These are phyloP conservation scores for Propithecus deckenii DNA, from an alignment of 2,797 vertebrate species.

Conservation along the genomic window DNA sequence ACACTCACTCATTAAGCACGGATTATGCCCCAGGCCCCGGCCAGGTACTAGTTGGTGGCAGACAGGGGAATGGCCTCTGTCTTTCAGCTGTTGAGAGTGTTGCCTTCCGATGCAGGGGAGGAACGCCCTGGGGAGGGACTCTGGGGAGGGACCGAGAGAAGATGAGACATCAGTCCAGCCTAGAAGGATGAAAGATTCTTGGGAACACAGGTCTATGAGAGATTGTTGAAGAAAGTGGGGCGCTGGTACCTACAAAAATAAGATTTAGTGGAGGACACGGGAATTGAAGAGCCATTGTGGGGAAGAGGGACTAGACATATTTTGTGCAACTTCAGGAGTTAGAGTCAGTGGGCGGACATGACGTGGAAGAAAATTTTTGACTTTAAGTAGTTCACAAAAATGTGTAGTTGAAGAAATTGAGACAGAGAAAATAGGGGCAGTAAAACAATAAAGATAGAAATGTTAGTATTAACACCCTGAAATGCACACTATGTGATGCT, in stretches of 20 bases:
- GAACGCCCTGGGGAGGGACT: rapidly evolving
- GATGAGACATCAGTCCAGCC: not conserved
- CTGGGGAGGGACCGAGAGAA: not conserved
- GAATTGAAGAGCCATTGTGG: not conserved
- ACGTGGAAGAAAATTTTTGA: not conserved
- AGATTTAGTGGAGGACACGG: not conserved
- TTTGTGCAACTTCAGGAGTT: not conserved
- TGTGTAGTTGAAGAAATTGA: not conserved
- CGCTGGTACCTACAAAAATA: not conserved
- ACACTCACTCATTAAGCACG: not conserved
- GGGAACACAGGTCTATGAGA: not conserved
- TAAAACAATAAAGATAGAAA: not conserved
- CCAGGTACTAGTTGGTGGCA: not conserved
- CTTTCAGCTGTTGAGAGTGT: not conserved
- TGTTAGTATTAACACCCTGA: not conserved
- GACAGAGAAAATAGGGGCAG: not conserved
- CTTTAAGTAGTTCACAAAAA: not conserved
- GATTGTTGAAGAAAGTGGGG: not conserved
- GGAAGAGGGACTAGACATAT: not conserved
- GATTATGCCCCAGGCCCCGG: not conserved
- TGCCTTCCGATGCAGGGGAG: not conserved
- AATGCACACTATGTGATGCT: not conserved
- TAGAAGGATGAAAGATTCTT: not conserved
- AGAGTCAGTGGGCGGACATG: not conserved
- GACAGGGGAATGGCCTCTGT: not conserved